These are phyloP conservation scores for Sarcophaga carnaria DNA, from an alignment of 2,888 invertebrate genomes.

Conservation along the genomic window DNA sequence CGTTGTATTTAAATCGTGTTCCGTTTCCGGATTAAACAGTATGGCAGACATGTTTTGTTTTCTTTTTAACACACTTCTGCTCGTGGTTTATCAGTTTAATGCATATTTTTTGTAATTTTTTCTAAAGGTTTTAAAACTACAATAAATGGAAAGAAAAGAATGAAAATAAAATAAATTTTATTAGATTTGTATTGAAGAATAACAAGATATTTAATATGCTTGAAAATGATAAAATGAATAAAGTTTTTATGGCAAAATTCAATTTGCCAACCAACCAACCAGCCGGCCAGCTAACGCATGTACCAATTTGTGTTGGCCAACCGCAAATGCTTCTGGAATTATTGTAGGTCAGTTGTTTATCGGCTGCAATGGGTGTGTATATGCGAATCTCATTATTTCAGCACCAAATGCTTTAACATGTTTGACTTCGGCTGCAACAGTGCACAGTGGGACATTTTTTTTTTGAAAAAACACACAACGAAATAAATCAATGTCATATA, in stretches of 20 bases:
- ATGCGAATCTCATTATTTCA: slow-evolving; percentile 13
- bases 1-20: slow-evolving; percentile 59
- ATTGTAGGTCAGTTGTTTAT: slow-evolving; percentile 26
- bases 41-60: slow-evolving; percentile 68
- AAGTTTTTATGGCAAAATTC: neutral
- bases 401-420: slow-evolving; percentile 7
- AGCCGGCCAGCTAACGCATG: neutral
- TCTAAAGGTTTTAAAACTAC: slow-evolving; percentile 9
- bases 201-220: neutral
- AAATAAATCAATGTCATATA: too few species aligned
- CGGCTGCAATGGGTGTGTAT: neutral
- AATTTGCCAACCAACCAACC: neutral
- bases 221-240: neutral
- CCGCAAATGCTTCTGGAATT: neutral
- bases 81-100: neutral
- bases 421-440: neutral
- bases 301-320: neutral
- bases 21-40: slow-evolving; percentile 67
- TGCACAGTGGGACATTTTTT: neutral
- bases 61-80: neutral
- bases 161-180: too few species aligned
- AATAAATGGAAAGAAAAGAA: neutral
- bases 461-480: neutral
- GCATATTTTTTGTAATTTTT: slow-evolving; percentile 29
- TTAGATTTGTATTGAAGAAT: too few species aligned